phyloP scores from a whole-genome alignment of 1,140 invertebrate species.

The Euura lappo region DNA sequence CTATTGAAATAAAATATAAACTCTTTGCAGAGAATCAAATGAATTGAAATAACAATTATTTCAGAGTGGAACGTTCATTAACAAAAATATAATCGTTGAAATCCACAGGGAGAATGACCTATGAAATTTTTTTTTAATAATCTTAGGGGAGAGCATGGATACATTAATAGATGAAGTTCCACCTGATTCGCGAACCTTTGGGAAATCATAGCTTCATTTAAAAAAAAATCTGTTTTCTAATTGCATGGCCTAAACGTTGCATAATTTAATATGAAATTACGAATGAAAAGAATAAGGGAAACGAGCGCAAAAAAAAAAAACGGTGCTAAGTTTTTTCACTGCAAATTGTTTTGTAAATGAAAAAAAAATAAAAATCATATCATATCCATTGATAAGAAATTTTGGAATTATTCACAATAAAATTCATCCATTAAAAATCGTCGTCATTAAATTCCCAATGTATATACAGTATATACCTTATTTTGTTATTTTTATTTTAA shows the following conservation, averaged over 20 bases:
- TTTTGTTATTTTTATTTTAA: conserved; percentile 34
- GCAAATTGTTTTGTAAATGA: neutral
- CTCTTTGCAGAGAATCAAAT: neutral
- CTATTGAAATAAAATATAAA: too few species aligned
- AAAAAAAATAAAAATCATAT: neutral
- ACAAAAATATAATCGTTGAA: neutral
- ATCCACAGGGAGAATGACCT: neutral
- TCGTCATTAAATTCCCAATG: neutral
- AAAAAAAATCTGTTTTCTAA: neutral
- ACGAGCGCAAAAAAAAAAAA: too few species aligned
- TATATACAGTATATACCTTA: neutral
- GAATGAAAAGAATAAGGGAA: too few species aligned
- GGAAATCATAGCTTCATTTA: neutral
- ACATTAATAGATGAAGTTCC: neutral
- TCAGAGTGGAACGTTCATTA: neutral
- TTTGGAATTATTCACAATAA: neutral
- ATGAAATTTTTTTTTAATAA: neutral
- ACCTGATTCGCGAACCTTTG: neutral
- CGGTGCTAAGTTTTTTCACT: too few species aligned
- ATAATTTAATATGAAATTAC: neutral
- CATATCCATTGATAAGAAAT: neutral
- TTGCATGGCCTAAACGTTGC: conserved; percentile 2
- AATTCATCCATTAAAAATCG: neutral
- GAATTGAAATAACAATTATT: neutral
- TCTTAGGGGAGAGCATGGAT: neutral